Percentiles rank a stretch among this genome's conserved stretches.
These are phyloP conservation scores for Thera britannica DNA, from an alignment of 2,888 invertebrate species.

Conservation along the genomic window DNA sequence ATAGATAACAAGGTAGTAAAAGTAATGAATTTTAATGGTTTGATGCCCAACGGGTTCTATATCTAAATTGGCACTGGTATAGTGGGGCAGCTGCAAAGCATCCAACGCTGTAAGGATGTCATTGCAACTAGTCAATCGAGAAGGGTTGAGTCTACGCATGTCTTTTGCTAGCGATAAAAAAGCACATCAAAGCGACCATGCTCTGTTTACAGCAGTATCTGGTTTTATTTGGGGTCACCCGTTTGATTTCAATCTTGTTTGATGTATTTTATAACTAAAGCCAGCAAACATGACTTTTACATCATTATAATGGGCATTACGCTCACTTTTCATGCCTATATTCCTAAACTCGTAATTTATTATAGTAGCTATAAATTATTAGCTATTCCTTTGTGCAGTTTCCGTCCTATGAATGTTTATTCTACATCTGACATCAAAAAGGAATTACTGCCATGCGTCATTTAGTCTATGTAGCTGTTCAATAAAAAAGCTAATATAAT, in stretches of 20 bases:
- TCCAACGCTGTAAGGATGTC: slow-evolving; percentile 46
- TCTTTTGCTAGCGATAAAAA: slow-evolving; percentile 56
- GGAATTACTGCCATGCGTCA: slow-evolving; percentile 5
- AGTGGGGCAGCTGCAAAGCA: slow-evolving; percentile 38
- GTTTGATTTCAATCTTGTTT: slow-evolving; percentile 70
- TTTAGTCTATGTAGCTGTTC: slow-evolving; percentile 15
- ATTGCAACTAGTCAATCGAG: slow-evolving; percentile 60
- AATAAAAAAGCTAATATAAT: slow-evolving; percentile 26
- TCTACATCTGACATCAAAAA: slow-evolving; percentile 15
- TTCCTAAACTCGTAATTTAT: slow-evolving; percentile 17
- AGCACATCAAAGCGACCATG: slow-evolving; percentile 66
- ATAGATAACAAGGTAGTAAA: slow-evolving; percentile 8
- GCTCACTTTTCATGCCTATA: slow-evolving; percentile 17
- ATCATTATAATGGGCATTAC: slow-evolving; percentile 10
- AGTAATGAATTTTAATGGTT: slow-evolving; percentile 8
- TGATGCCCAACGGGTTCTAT: slow-evolving; percentile 21
- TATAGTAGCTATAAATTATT: slow-evolving; percentile 9
- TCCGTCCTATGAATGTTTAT: slow-evolving; percentile 18
- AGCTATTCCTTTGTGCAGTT: slow-evolving; percentile 21
- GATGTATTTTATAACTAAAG: slow-evolving; percentile 68
- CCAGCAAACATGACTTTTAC: slow-evolving; percentile 39
- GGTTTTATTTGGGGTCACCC: slow-evolving; percentile 72
- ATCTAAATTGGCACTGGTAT: slow-evolving; percentile 32
- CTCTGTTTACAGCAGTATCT: slow-evolving; percentile 64
- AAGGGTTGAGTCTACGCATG: slow-evolving; percentile 51